Evolutionary conservation across 2,113 vertebrate genomes (phyloP).

Genomic region (Brevimyrus niger): DNA sequence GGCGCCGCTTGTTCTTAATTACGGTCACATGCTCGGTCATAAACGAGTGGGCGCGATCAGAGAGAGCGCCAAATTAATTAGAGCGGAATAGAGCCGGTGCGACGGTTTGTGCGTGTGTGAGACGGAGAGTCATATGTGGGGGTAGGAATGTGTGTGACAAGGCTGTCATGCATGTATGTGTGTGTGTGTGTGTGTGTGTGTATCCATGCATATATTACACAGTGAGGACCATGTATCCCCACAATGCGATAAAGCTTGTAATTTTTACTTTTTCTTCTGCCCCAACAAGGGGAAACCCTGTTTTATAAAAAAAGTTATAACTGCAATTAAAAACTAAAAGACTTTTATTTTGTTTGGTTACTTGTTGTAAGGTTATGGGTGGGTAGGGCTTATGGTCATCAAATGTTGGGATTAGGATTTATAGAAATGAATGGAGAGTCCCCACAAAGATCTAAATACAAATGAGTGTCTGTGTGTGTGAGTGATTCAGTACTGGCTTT

Average conservation of each 20-base stretch:
- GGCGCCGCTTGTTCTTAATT: not conserved
- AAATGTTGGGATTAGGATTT: not conserved
- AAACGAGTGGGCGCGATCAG: not conserved
- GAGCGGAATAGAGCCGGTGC: not conserved
- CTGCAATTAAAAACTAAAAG: not conserved
- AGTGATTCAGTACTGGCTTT: conserved; percentile 1
- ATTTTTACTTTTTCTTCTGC: not conserved
- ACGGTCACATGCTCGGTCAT: not conserved
- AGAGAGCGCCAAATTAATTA: not conserved
- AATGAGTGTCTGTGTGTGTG: conserved; percentile 18
- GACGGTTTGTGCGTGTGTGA: not conserved
- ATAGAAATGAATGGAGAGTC: not conserved
- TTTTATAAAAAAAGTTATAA: not conserved
- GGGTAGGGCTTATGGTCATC: too few relatives aligned
- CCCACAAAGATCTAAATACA: not conserved
- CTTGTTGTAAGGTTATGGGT: too few relatives aligned
- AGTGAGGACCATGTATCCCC: not conserved
- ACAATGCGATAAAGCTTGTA: not conserved
- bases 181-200: not conserved
- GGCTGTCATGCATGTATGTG: not conserved
- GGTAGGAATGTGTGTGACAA: conserved; percentile 15
- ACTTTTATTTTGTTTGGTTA: not conserved
- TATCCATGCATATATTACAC: not conserved
- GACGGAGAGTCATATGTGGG: not conserved
- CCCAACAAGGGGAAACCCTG: not conserved